Percentiles rank a stretch among this genome's conserved stretches.
Evolutionary conservation across 2,888 invertebrate species (phyloP).

Genomic region (Drosophila aldrichi): DNA sequence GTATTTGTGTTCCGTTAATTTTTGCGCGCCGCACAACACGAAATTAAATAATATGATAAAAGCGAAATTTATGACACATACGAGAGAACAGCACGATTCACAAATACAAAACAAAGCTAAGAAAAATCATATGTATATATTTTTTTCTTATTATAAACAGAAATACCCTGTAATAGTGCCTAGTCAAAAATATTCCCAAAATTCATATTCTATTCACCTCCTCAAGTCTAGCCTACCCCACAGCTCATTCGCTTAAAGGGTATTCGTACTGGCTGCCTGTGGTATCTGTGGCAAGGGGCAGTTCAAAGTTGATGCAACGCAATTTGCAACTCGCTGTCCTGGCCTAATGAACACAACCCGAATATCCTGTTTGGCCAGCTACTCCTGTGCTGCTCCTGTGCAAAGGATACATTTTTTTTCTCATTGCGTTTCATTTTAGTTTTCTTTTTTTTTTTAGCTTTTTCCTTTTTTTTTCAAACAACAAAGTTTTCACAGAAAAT

Average conservation of each 20-base stretch:
- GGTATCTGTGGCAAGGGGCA: slow-evolving; percentile 35
- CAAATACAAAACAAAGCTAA: slow-evolving; percentile 29
- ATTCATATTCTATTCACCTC: neutral
- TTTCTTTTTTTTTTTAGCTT: neutral
- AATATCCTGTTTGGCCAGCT: slow-evolving; percentile 63
- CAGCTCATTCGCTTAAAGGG: neutral
- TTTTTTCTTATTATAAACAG: too few species aligned
- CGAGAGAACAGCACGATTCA: slow-evolving; percentile 42
- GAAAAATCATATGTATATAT: slow-evolving; percentile 8
- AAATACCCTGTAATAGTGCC: neutral
- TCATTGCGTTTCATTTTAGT: neutral
- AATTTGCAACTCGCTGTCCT: slow-evolving; percentile 44
- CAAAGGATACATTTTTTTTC: neutral
- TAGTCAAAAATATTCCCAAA: neutral
- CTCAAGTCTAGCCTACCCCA: neutral
- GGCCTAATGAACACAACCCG: slow-evolving; percentile 57
- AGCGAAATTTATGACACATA: slow-evolving; percentile 76
- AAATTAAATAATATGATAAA: slow-evolving; percentile 79
- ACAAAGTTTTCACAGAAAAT: slow-evolving; percentile 14
- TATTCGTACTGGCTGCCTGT: slow-evolving; percentile 15
- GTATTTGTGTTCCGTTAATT: slow-evolving; percentile 50
- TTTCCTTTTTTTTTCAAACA: neutral
- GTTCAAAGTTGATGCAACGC: slow-evolving; percentile 64
- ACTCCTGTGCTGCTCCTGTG: slow-evolving; percentile 1
- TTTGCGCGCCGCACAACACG: slow-evolving; percentile 52